A percentile compares a stretch with the other conserved stretches of the same genome.
phyloP scores from a whole-genome alignment of 2,888 invertebrate genomes.

The Archips crataeganus region DNA sequence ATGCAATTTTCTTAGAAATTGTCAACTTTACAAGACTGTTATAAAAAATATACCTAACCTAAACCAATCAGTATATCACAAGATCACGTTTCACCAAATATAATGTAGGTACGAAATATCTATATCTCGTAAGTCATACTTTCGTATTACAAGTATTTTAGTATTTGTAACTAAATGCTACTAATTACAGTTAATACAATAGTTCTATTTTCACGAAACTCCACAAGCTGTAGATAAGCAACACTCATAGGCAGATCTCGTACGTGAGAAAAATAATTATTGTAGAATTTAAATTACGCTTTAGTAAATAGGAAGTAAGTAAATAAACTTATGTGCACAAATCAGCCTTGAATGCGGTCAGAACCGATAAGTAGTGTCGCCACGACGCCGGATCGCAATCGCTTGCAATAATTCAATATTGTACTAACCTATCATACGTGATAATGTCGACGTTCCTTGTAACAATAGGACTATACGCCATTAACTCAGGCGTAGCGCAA shows the following conservation, averaged over 20 bases:
- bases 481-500: conserved; percentile 30
- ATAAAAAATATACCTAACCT: no score
- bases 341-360: conserved; percentile 55
- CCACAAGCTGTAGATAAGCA: neutral
- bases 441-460: conserved; percentile 49
- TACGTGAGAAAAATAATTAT: conserved; percentile 29
- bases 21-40: no score
- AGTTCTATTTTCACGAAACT: neutral
- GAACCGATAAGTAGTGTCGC: conserved; percentile 53
- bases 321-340: conserved; percentile 41
- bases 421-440: conserved; percentile 49
- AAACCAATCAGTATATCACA: no score
- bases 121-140: no score
- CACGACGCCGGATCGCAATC: conserved; percentile 52
- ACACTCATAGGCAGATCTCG: conserved; percentile 3
- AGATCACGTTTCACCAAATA: no score
- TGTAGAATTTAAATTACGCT: conserved; percentile 1
- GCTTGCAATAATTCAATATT: conserved; percentile 59
- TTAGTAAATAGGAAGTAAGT: conserved; percentile 42
- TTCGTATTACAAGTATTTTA: no score
- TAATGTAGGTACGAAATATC: no score
- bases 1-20: no score
- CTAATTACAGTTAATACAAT: neutral
- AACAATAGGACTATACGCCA: conserved; percentile 52
- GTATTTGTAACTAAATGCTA: no score